Base-by-base conservation (phyloP, 1,140 invertebrate species). In the Ridgeia piscesae region DNA sequence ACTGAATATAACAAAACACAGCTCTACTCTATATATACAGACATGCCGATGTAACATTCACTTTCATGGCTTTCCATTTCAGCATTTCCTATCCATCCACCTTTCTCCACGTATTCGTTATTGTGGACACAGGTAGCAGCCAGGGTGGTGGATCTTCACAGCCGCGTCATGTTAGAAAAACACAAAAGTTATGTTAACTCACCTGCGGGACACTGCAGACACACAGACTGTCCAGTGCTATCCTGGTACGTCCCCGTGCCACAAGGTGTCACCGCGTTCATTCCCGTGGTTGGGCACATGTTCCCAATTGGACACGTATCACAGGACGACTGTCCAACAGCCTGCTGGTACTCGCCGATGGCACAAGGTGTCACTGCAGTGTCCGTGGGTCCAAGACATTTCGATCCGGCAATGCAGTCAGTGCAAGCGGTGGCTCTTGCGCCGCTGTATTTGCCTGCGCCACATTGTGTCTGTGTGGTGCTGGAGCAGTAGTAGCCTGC, bases 121-220 rank as follows among this genome's bases (percentile, higher is more conserved):
- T n/a, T n/a, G n/a, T n/a, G n/a, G n/a, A n/a, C n/a, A n/a, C n/a
- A n/a, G n/a, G n/a, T n/a, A n/a, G n/a, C n/a, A n/a, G n/a, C n/a
- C n/a, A n/a, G n/a, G n/a, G n/a, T n/a, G n/a, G n/a, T n/a, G n/a
- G n/a, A n/a, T n/a, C n/a, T n/a, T n/a, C n/a, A n/a, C n/a, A n/a
- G n/a, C n/a, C n/a, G n/a, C n/a, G n/a, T n/a, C n/a, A n/a, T n/a
- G n/a, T n/a, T n/a, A n/a, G n/a, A n/a, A n/a, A 50, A 21, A 50
- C 8, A 50, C 92, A 34, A 91, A 91, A 31, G 31, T 34, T 33
- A 34, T 50, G 34, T n/a, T 34, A 14, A 8, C 48, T 14, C 92
- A 93, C 91, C 91, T 88, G 92, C 94, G n/a, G 95, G 94, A 94
- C 95, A 95, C 21, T 94, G 93, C 1, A 94, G 94, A 93, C 95